Base-by-base conservation (phyloP, 2,113 vertebrate genomes). In the Xyrauchen texanus region DNA sequence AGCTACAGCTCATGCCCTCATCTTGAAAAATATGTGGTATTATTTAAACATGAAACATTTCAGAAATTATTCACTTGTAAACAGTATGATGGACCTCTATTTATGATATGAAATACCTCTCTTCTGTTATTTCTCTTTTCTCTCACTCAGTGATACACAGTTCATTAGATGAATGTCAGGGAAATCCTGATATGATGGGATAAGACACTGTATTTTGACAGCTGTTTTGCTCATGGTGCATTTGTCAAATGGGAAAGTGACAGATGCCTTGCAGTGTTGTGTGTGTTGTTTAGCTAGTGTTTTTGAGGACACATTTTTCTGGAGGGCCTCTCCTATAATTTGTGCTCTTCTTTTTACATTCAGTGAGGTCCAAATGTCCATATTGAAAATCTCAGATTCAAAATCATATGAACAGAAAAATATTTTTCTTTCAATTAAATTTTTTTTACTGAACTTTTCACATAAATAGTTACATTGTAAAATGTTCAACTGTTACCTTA, bases 51-150 rank as follows among this genome's bases (percentile, higher is more conserved):
- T n/a, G n/a, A n/a, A n/a, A 69, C 79, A 86, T 74, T 62, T 62
- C 44, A 81, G 73, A 76, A 86, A 86, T 83, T 15, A 87, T 87
- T 87, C 62, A 87, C 90, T 79, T 83, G 80, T 79, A 88, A 87
- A 87, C 73, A 86, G 72, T 1, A 6, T 13, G 70, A 52, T 42
- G 78, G 46, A 68, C 21, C n/a, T n/a, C n/a, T n/a, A n/a, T n/a
- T n/a, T n/a, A n/a, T n/a, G n/a, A n/a, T n/a, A n/a, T n/a, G n/a
- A n/a, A n/a, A n/a, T n/a, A n/a, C n/a, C n/a, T n/a, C n/a, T n/a
- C n/a, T 68, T 68, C 10, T 34, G 9, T 63, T 0, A 15, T 44
- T 52, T 16, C 16, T 51, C 16, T 12, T 4, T 10, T 53, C 47
- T 49, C 21, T 34, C 21, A 34, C 21, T 34, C 21, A 34, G 58